These are phyloP conservation scores for Dysmachus trigonus DNA, from an alignment of 2,888 invertebrate species.

Conservation along the genomic window DNA sequence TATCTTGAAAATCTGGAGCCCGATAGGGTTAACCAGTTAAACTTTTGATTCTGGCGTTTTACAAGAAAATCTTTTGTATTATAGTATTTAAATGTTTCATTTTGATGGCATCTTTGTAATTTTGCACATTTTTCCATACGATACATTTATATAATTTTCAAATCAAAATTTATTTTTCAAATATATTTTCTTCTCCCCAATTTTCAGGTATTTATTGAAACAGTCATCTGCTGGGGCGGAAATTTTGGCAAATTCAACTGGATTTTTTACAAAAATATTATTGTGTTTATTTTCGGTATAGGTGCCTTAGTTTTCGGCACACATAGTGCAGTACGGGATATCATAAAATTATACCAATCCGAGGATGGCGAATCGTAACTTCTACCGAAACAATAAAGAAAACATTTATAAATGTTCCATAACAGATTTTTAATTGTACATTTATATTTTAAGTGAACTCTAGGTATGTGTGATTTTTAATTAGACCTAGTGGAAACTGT, in stretches of 20 bases:
- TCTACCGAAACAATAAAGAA: not conserved
- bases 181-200: not conserved
- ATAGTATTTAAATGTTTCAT: too few relatives aligned
- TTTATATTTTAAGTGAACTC: not conserved
- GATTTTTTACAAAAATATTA: constrained; percentile 80
- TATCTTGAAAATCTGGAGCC: too few relatives aligned
- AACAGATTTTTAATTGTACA: not conserved
- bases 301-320: constrained; percentile 86
- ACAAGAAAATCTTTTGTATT: too few relatives aligned
- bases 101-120: too few relatives aligned
- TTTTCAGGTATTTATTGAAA: constrained; percentile 76
- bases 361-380: not conserved
- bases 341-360: constrained; percentile 62
- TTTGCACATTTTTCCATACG: too few relatives aligned
- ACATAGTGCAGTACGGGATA: constrained; percentile 71
- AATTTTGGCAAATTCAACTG: constrained; percentile 79
- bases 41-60: too few relatives aligned
- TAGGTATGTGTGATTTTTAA: constrained; percentile 6
- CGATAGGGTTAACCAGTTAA: too few relatives aligned
- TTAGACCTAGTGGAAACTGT: constrained; percentile 1
- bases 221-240: constrained; percentile 85
- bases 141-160: not conserved
- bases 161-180: not conserved
- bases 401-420: constrained; percentile 28
- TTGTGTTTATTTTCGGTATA: constrained; percentile 79